Evolutionary conservation across 64 coral and sea anemone species (phyloP).

Genomic region (Actinia tenebrosa): DNA sequence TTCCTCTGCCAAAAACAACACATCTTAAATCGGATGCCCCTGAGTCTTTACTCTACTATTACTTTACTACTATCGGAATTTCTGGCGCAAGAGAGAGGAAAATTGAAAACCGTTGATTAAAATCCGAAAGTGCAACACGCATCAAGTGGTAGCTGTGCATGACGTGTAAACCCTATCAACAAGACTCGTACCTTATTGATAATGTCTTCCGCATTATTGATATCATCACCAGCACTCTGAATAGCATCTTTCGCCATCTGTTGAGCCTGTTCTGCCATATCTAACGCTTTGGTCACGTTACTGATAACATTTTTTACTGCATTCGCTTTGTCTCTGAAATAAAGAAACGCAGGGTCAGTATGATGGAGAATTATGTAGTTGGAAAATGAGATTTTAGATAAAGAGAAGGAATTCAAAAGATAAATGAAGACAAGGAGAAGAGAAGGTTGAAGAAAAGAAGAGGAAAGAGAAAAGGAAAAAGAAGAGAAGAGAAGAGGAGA

Average conservation of each 20-base stretch:
- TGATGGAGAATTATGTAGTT: no score
- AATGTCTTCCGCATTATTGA: slow-evolving; percentile 34
- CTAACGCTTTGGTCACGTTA: slow-evolving; percentile 62
- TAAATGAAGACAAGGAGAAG: no score
- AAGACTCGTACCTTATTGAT: slow-evolving; percentile 28
- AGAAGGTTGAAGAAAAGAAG: background rate
- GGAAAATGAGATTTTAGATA: no score
- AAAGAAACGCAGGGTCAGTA: background rate
- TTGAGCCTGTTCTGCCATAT: slow-evolving; percentile 43
- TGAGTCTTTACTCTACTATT: no score
- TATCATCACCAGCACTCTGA: slow-evolving; percentile 30
- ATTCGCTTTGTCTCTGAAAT: slow-evolving; percentile 61
- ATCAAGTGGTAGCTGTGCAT: no score
- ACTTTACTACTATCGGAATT: no score
- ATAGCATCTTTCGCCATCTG: slow-evolving; percentile 39
- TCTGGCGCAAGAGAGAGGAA: no score
- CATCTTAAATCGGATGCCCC: no score
- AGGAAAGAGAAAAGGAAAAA: background rate
- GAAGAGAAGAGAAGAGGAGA: background rate
- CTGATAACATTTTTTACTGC: slow-evolving; percentile 51
- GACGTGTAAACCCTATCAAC: background rate
- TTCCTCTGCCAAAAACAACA: no score
- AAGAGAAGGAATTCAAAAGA: background rate
- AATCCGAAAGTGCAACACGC: no score
- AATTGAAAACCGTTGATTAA: no score